These are phyloP conservation scores for Campylorhamphus procurvoides DNA, from an alignment of 2,113 vertebrate genomes.

Conservation along the genomic window DNA sequence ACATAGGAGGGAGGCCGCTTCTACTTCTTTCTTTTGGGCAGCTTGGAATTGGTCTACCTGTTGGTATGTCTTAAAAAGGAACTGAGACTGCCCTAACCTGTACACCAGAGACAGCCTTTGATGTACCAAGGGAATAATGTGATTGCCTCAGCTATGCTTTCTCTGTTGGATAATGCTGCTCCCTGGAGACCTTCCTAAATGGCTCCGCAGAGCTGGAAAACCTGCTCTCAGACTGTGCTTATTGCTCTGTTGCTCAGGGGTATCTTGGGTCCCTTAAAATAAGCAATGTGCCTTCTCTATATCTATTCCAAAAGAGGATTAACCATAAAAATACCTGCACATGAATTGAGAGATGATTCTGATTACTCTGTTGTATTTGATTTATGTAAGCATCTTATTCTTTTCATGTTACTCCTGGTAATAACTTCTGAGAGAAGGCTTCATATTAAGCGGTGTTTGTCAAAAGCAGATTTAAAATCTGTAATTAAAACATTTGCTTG, in stretches of 20 bases:
- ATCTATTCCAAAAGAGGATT: neutral
- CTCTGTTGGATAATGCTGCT: neutral
- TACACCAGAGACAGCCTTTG: neutral
- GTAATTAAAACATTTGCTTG: slow-evolving; percentile 42
- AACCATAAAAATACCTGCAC: neutral
- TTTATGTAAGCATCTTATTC: neutral
- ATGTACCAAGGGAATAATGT: neutral
- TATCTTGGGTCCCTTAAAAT: neutral
- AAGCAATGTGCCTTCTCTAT: neutral
- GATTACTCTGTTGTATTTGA: neutral
- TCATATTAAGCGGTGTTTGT: slow-evolving; percentile 3
- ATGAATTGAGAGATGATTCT: neutral
- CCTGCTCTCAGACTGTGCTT: neutral
- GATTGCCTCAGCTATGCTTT: neutral
- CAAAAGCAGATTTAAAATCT: slow-evolving; percentile 47
- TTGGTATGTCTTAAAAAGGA: neutral
- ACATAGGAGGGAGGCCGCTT: neutral
- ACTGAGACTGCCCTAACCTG: neutral
- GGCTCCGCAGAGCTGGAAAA: neutral
- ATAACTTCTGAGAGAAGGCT: neutral
- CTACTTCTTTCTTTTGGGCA: neutral
- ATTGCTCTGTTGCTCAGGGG: neutral
- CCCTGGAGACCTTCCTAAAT: neutral
- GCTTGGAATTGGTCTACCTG: neutral
- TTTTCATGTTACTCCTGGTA: neutral